A percentile compares a stretch with the other conserved stretches of the same genome.
Conservation (phyloP, 2,113 vertebrate species). For the Rutilus rutilus region DNA sequence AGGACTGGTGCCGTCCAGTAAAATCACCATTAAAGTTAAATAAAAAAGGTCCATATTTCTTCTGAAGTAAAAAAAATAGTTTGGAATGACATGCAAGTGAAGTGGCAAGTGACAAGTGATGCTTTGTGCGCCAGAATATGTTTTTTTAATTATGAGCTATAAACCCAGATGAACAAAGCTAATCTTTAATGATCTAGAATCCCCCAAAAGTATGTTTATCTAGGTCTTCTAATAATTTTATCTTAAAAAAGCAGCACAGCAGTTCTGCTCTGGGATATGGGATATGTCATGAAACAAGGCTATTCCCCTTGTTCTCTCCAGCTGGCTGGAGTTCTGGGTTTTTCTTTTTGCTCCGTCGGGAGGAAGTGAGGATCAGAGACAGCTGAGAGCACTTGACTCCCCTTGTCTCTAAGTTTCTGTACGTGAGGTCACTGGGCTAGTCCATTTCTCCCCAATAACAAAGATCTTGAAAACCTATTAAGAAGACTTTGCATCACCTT, state of each 20-base stretch:
- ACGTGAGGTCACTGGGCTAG: constrained; percentile 17
- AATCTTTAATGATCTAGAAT: not conserved
- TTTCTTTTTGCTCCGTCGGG: constrained; percentile 6
- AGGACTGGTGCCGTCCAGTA: not conserved
- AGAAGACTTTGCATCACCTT: not conserved
- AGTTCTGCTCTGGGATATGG: constrained; percentile 1
- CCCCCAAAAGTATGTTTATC: not conserved
- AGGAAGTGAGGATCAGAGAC: constrained; percentile 42
- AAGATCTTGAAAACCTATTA: not conserved
- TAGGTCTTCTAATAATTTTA: not conserved
- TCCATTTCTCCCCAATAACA: not conserved
- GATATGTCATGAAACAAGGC: not conserved
- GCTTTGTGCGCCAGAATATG: not conserved
- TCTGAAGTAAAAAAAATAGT: not conserved
- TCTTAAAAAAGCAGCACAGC: constrained; percentile 1
- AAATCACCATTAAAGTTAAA: not conserved
- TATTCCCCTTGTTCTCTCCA: constrained; percentile 7
- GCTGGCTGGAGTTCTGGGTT: constrained; percentile 29
- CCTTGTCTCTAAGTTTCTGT: constrained; percentile 37
- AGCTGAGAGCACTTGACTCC: constrained; percentile 23
- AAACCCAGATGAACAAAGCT: not conserved
- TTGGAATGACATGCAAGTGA: not conserved
- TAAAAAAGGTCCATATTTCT: not conserved
- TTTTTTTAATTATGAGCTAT: not conserved
- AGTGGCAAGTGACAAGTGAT: not conserved